Evolutionary conservation across 2,797 vertebrate genomes (phyloP).

Genomic region (Rhyacichthys aspro): DNA sequence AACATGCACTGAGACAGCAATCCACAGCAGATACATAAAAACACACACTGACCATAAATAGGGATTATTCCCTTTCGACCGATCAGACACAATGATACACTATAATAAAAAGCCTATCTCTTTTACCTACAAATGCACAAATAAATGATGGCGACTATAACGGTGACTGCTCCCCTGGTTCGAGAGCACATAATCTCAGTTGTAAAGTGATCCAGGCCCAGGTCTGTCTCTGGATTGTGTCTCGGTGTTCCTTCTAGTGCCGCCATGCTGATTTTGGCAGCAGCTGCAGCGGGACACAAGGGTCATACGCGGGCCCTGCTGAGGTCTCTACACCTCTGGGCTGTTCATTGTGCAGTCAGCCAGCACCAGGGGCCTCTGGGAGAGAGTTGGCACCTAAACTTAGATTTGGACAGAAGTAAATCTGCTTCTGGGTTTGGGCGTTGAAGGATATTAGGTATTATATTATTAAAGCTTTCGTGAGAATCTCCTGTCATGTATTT

Average conservation of each 20-base stretch:
- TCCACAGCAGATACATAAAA: conserved; percentile 22
- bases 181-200: conserved; percentile 63
- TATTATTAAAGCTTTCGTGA: too few species aligned
- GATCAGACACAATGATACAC: background rate
- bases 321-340: conserved; percentile 14
- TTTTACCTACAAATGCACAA: conserved; percentile 53
- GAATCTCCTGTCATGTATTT: too few species aligned
- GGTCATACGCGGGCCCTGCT: conserved; percentile 7
- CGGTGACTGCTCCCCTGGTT: conserved; percentile 35
- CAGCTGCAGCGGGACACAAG: conserved; percentile 11
- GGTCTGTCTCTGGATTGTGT: conserved; percentile 57
- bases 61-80: background rate
- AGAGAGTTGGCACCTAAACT: conserved; percentile 1
- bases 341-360: conserved; percentile 42
- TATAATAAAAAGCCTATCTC: conserved; percentile 55
- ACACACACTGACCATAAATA: background rate
- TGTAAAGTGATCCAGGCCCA: conserved; percentile 65
- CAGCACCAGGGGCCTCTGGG: conserved; percentile 4
- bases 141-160: conserved; percentile 67
- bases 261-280: conserved; percentile 61
- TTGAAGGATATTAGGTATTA: too few species aligned
- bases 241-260: conserved; percentile 40
- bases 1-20: background rate
- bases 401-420: too few species aligned
- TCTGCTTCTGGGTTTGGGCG: too few species aligned